phyloP scores from a whole-genome alignment of 1,140 invertebrate species.

The Drosophila virilis region DNA sequence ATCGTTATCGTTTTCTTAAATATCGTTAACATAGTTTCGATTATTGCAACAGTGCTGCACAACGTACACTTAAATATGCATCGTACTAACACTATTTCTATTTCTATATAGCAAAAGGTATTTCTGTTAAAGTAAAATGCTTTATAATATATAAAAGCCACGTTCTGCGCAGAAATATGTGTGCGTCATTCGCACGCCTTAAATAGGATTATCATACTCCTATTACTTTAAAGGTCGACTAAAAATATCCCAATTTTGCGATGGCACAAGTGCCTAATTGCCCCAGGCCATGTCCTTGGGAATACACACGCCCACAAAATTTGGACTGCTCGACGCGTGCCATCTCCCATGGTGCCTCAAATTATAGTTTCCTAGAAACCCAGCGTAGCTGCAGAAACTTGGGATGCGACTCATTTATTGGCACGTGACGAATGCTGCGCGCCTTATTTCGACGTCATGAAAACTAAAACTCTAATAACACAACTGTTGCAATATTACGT shows the following conservation, averaged over 20 bases:
- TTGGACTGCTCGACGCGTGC: conserved; percentile 36
- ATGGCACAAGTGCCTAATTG: conserved; percentile 63
- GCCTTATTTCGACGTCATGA: neutral
- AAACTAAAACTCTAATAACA: no score
- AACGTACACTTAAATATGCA: neutral
- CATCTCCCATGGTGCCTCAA: conserved; percentile 61
- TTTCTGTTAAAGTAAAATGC: neutral
- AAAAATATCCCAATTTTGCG: conserved; percentile 61
- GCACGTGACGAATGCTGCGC: conserved; percentile 58
- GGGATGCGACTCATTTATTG: conserved; percentile 29
- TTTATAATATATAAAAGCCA: neutral
- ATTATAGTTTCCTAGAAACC: conserved; percentile 37
- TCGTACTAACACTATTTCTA: neutral
- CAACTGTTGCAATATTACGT: no score
- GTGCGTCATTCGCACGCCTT: neutral
- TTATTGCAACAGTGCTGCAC: neutral
- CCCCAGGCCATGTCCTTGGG: conserved; percentile 53
- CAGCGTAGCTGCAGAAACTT: neutral
- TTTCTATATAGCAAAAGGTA: neutral
- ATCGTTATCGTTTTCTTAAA: conserved; percentile 5
- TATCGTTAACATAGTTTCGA: neutral
- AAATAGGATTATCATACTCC: neutral
- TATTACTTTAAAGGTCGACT: conserved; percentile 41
- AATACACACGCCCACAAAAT: conserved; percentile 23
- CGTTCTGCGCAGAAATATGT: neutral